Base-by-base conservation (phyloP, 37 sponge, comb jelly and placozoan genomes). In the Amphimedon queenslandica region DNA sequence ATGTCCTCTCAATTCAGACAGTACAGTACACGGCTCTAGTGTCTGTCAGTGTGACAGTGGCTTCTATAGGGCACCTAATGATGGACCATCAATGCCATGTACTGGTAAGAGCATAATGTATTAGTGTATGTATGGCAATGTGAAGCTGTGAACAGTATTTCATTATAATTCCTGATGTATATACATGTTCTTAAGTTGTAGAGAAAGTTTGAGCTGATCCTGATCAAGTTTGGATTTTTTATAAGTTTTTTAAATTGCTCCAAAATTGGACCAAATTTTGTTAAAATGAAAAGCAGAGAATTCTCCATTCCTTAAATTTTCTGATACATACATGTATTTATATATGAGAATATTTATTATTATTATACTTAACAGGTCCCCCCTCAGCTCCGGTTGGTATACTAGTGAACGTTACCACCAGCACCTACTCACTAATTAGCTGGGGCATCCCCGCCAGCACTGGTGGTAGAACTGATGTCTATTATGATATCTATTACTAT, bases 381-480 rank as follows among this genome's bases (percentile, higher is more conserved):
- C 61, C 61, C 5, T 60, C 61, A 25, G 61, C 61, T 25, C 61
- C 61, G 8, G 27, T 11, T 25, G 27, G 23, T 11, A 13, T 47
- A 47, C 8, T 13, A 47, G 8, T 13, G 8, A 13, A 18, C 13
- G 53, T 18, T 47, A n/a, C 5, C 21, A 60, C 23, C 5, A 25
- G 61, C 21, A n/a, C 21, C 5, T 6, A 13, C 21, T 5, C 23
- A 11, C 5, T 25, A 13, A n/a, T 60, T n/a, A n/a, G 24, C 27
- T 60, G 61, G 61, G 28, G 21, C 5, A 5, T 25, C 8, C 61
- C 61, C 5, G 5, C 23, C 5, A 25, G 5, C 8, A 5, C 5
- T 11, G 61, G 61, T n/a, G 61, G 61, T 11, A 11, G 61, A 60
- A n/a, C 23, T 60, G 61, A 60, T n/a, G 5, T 60, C 24, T 60